Evolutionary conservation across 1,140 invertebrate genomes (phyloP).

Genomic region (Drosophila nannoptera): DNA sequence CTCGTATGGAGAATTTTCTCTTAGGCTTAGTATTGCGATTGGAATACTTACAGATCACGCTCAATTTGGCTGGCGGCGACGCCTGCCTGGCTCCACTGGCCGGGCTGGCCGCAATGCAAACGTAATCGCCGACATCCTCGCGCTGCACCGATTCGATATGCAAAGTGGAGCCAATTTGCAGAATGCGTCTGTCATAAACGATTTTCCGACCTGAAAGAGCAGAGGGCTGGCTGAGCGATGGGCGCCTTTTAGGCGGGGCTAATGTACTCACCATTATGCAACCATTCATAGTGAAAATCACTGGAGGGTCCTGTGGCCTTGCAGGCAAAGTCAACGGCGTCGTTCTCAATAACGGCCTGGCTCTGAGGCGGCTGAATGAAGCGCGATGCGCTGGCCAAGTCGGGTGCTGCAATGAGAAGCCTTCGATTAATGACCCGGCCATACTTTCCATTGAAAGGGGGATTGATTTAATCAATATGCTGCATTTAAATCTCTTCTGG

Average conservation of each 20-base stretch:
- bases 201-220: constrained; percentile 67
- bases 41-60: constrained; percentile 74
- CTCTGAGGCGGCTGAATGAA: constrained; percentile 66
- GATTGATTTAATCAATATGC: no score
- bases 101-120: constrained; percentile 73
- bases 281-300: constrained; percentile 72
- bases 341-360: constrained; percentile 69
- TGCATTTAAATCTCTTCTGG: no score
- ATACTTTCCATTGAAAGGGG: no score
- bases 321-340: constrained; percentile 65
- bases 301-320: constrained; percentile 55
- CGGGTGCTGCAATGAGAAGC: constrained; percentile 36
- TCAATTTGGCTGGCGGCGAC: constrained; percentile 72
- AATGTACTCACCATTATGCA: constrained; percentile 68
- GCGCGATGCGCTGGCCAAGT: constrained; percentile 47
- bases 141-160: constrained; percentile 71
- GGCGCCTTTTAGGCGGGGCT: constrained; percentile 1
- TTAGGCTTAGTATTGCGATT: not conserved
- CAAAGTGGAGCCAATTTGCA: constrained; percentile 69
- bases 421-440: no score
- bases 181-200: constrained; percentile 67
- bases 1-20: no score
- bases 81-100: constrained; percentile 75
- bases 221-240: not conserved
- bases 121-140: constrained; percentile 72